These are phyloP conservation scores for Aphaenogaster rudis DNA, from an alignment of 1,140 invertebrate species.

Conservation along the genomic window DNA sequence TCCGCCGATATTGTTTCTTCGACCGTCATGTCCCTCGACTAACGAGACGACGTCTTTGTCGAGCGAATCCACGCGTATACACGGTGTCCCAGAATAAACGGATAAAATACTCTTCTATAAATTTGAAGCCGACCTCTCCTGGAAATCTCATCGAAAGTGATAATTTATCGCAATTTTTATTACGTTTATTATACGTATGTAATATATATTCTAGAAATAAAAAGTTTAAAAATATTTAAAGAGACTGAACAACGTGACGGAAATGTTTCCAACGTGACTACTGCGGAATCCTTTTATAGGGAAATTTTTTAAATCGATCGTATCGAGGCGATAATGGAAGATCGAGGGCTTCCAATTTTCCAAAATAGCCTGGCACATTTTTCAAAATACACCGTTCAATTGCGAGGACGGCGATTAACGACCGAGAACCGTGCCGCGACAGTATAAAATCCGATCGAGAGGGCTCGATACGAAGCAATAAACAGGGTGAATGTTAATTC, in stretches of 20 bases:
- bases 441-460: conserved; percentile 64
- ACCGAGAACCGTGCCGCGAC: conserved; percentile 18
- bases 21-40: background rate
- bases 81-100: background rate
- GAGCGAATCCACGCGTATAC: background rate
- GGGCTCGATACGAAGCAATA: conserved; percentile 70
- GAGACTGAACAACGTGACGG: background rate
- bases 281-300: background rate
- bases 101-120: background rate
- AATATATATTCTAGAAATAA: background rate
- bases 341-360: background rate
- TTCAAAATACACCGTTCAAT: conserved; percentile 65
- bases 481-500: conserved; percentile 79
- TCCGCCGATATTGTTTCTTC: conserved; percentile 49
- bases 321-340: background rate
- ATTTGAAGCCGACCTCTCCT: background rate
- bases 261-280: background rate
- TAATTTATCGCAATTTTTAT: background rate
- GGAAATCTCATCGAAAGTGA: background rate
- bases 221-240: background rate
- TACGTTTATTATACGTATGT: background rate
- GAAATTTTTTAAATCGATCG: background rate
- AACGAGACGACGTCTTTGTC: conserved; percentile 37
- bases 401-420: conserved; percentile 64
- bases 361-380: background rate